These are phyloP conservation scores for Dipodomys ordii DNA, from an alignment of 2,113 vertebrate genomes.

Conservation along the genomic window DNA sequence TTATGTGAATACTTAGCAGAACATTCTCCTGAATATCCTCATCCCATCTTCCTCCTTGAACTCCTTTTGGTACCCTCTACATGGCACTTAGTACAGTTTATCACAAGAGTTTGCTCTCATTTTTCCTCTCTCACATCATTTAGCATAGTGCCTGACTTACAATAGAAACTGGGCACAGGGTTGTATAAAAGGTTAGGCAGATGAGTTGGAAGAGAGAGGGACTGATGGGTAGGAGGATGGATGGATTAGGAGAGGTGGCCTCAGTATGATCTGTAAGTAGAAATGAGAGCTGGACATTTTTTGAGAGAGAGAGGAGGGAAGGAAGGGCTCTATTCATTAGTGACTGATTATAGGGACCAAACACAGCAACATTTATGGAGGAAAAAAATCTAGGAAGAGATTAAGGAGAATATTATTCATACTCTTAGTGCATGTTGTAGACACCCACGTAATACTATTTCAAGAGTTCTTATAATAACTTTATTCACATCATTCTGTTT, in stretches of 20 bases:
- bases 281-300: neutral
- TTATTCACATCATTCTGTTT: constrained; percentile 9
- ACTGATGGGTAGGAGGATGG: neutral
- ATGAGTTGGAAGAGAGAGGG: neutral
- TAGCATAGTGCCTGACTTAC: neutral
- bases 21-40: neutral
- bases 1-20: neutral
- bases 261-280: neutral
- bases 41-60: neutral
- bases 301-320: neutral
- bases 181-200: neutral
- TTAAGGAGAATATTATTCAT: neutral
- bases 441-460: neutral
- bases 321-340: neutral
- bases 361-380: neutral
- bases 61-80: neutral
- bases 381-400: constrained; percentile 32
- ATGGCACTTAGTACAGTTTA: neutral
- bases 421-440: neutral
- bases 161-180: neutral
- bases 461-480: neutral
- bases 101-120: neutral
- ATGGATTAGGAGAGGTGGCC: neutral
- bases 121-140: neutral
- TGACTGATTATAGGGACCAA: neutral